Base-by-base conservation (phyloP, 2,113 vertebrate species). In the Ciconia stormi region DNA sequence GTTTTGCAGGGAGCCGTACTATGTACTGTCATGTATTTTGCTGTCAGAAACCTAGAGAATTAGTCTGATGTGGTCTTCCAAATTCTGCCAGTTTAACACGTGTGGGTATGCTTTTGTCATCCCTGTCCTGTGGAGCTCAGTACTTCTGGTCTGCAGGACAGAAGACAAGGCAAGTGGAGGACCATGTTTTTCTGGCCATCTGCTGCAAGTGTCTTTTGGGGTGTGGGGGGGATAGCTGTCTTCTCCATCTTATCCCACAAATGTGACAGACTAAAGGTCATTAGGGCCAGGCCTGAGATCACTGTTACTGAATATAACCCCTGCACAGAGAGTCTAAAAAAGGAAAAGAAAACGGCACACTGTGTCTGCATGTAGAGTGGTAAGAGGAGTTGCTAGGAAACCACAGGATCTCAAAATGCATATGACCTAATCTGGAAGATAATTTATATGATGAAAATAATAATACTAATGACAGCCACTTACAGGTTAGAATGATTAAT, bases 341-440 rank as follows among this genome's bases (percentile, higher is more conserved):
- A 90, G 96, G 96, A 93, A 92, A 58, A 90, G 95, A 52, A 91
- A 96, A 8, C 7, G 52, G 95, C 89, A 95, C 95, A 88, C n/a
- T 9, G 71, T 97, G 96, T 97, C 96, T 96, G 97, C 87, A 72
- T 47, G 84, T 50, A 22, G 93, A 96, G 89, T 52, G 89, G 94
- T 56, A 50, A 95, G 89, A 95, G 91, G 96, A 91, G 97, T 97
- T 97, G 96, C 97, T 97, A 97, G 96, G 97, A 97, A 83, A 97
- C 97, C 89, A 83, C 87, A 96, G 96, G 94, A 97, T 85, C 96
- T 96, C 96, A 95, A 96, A 96, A 90, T 94, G 95, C 96, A 94
- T 80, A 96, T 97, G 95, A 97, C 96, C 97, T 96, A 96, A 97
- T 97, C 97, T 95, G 95, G 87, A 90, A 96, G 96, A 97, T 97